Base-by-base conservation (phyloP, 1,140 invertebrate species). In the Drosophila neocordata region DNA sequence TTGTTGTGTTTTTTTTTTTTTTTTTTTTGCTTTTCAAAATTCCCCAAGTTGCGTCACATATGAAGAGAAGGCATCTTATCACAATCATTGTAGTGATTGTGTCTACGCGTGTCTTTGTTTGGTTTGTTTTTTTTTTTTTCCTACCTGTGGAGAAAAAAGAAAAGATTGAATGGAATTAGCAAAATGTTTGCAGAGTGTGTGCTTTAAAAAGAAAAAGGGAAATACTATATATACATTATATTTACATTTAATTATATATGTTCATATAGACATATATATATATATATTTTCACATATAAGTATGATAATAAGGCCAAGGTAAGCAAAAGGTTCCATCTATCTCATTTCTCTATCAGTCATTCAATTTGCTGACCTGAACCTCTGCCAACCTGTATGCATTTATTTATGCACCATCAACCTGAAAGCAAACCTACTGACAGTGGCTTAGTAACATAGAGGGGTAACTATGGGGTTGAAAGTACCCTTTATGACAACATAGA, bases 51-150 rank as follows among this genome's bases (percentile, higher is more conserved):
- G 70, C 65, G 65, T 44, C 65, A 61, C 27, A 41, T 13, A 12
- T 61, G 34, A 2, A 11, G 34, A 4, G 8, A 4, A 48, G 13
- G 8, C 24, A 8, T 15, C 35, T 73, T 65, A 65, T 71, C 53
- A 22, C 4, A n/a, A n/a, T n/a, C n/a, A 31, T 12, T 15, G 9
- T 51, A 58, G 52, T 31, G 69, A 69, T 69, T 64, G 61, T 8
- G n/a, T 53, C 35, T 64, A 52, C 60, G 58, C 53, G 68, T 73
- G 68, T n/a, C 27, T 38, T 13, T 8, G 27, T n/a, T 57, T 70
- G 70, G 41, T 71, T 56, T 68, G 58, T 37, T 57, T 56, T 64
- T 38, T 0, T 37, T 57, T 56, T 64, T 38, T 0, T 9, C 35
- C 22, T 61, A 31, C 3, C 8, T 20, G 22, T 24, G 52, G 7